These are phyloP conservation scores for Spongilla lacustris DNA, from an alignment of 37 sponge, comb jelly and placozoan species.

Conservation along the genomic window DNA sequence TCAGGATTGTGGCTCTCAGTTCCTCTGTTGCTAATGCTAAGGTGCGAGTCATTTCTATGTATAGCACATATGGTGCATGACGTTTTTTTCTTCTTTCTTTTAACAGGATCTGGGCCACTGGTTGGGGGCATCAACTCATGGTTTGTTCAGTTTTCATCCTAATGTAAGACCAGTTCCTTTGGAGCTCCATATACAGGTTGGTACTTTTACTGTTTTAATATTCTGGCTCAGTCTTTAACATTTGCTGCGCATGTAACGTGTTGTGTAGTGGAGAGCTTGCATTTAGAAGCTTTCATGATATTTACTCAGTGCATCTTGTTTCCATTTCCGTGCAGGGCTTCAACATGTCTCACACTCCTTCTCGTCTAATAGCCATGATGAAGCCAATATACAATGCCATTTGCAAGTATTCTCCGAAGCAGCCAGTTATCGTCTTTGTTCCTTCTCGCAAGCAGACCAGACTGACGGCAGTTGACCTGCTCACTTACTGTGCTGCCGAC, in stretches of 20 bases:
- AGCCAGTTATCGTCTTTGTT: conserved; percentile 95
- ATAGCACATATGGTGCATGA: not conserved
- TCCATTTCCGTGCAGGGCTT: conserved; percentile 70
- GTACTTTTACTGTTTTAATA: not conserved
- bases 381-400: conserved; percentile 96
- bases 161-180: conserved; percentile 96
- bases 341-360: conserved; percentile 91
- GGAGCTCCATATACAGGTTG: conserved; percentile 94
- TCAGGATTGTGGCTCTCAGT: conserved; percentile 92
- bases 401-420: conserved; percentile 80
- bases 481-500: conserved; percentile 93
- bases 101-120: conserved; percentile 94
- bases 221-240: no score
- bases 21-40: conserved; percentile 96
- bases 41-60: conserved; percentile 12
- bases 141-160: conserved; percentile 94
- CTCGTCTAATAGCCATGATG: conserved; percentile 97
- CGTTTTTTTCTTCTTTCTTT: not conserved
- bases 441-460: conserved; percentile 96
- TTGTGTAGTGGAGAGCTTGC: no score
- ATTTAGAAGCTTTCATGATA: no score
- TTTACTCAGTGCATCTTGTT: not conserved
- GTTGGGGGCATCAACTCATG: conserved; percentile 86
- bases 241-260: no score
- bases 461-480: conserved; percentile 94